A percentile compares a stretch with the other conserved stretches of the same genome.
Conservation (phyloP, 2,797 vertebrate genomes). For the Pangasius djambal region DNA sequence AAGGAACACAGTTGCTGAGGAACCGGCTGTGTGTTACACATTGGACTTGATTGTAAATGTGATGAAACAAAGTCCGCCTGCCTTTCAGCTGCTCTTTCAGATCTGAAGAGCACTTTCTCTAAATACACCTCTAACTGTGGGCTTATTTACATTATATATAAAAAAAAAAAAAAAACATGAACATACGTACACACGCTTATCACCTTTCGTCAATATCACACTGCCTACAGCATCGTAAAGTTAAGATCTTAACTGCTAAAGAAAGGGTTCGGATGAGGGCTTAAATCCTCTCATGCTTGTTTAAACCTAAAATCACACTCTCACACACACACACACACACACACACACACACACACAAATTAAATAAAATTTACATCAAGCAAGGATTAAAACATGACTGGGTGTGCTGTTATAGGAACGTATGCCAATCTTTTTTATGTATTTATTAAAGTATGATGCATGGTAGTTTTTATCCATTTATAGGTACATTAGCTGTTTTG, state of each 20-base stretch:
- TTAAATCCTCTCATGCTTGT: background rate
- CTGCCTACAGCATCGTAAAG: background rate
- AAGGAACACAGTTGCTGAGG: constrained; percentile 28
- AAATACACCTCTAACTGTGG: background rate
- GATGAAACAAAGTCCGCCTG: background rate
- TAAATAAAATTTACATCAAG: background rate
- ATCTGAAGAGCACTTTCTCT: constrained; percentile 6
- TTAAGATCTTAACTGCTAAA: background rate
- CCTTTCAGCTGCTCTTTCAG: constrained; percentile 8
- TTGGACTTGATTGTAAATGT: constrained; percentile 20
- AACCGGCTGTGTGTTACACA: background rate
- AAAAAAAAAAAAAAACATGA: background rate
- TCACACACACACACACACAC: too few relatives aligned
- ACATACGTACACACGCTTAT: background rate
- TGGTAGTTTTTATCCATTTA: background rate
- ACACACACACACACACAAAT: background rate
- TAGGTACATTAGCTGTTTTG: background rate
- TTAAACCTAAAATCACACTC: background rate
- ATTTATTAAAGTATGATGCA: background rate
- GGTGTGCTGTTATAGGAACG: background rate
- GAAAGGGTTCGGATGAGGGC: background rate
- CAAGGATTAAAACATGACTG: background rate
- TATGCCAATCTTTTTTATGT: background rate
- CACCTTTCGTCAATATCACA: background rate
- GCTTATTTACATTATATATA: background rate